Evolutionary conservation across 2,888 invertebrate species (phyloP).

Genomic region (Acrocyrtus sp.): DNA sequence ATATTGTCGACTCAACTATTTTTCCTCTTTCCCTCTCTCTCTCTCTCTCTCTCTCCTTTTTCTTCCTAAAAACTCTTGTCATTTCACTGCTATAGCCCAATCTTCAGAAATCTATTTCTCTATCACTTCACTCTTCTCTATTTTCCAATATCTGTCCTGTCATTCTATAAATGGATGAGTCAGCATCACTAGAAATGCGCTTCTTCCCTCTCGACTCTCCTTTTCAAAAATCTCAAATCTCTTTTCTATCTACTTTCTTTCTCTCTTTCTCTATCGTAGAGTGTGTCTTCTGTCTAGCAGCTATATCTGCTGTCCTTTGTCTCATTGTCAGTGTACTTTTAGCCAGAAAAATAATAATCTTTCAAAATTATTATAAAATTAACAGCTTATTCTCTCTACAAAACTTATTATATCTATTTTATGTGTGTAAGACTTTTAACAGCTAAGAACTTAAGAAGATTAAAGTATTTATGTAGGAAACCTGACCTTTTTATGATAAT

Average conservation of each 20-base stretch:
- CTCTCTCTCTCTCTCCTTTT: too few species aligned
- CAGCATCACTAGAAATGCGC: too few species aligned
- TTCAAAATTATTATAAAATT: background rate
- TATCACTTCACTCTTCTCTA: too few species aligned
- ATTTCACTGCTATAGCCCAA: conserved; percentile 7
- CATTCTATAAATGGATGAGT: too few species aligned
- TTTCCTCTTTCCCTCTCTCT: too few species aligned
- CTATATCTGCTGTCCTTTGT: conserved; percentile 7
- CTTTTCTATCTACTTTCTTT: conserved; percentile 22
- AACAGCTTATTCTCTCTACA: too few species aligned
- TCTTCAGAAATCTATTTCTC: conserved; percentile 41
- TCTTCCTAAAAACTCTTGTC: background rate
- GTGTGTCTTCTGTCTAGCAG: conserved; percentile 30
- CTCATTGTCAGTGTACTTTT: background rate
- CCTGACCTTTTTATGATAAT: background rate
- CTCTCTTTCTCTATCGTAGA: conserved; percentile 26
- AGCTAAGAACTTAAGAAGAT: too few species aligned
- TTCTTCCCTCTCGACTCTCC: too few species aligned
- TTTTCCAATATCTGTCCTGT: too few species aligned
- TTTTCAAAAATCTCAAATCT: conserved; percentile 33
- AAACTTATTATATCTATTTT: background rate
- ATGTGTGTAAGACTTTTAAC: background rate
- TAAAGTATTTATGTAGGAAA: too few species aligned
- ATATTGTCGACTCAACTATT: conserved; percentile 11
- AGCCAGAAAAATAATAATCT: background rate